phyloP scores from a whole-genome alignment of 1,140 invertebrate genomes.

The Atta colombica region DNA sequence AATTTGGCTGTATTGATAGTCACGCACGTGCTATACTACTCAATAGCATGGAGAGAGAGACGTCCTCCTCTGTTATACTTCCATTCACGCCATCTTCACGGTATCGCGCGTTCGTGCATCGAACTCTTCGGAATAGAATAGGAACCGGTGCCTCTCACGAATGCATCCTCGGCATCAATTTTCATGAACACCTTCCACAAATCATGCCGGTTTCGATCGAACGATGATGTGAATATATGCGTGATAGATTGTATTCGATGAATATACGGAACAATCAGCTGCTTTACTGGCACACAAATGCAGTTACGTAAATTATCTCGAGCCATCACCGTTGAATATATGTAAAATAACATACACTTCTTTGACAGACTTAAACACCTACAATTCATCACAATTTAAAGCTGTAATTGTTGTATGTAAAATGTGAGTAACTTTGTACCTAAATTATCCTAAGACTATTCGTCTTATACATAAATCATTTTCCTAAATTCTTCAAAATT shows the following conservation, averaged over 20 bases:
- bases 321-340: slow-evolving; percentile 34
- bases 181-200: slow-evolving; percentile 47
- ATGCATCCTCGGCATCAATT: slow-evolving; percentile 14
- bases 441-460: background rate
- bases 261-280: slow-evolving; percentile 17
- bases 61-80: slow-evolving; percentile 49
- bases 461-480: background rate
- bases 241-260: slow-evolving; percentile 31
- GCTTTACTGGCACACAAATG: background rate
- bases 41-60: background rate
- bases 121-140: slow-evolving; percentile 43
- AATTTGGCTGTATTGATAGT: slow-evolving; percentile 19
- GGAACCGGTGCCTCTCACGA: slow-evolving; percentile 16
- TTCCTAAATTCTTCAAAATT: background rate
- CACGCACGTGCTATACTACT: background rate
- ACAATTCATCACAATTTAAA: background rate
- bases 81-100: slow-evolving; percentile 61
- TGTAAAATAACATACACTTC: slow-evolving; percentile 27
- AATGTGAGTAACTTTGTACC: background rate
- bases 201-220: slow-evolving; percentile 35
- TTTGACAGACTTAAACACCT: slow-evolving; percentile 3
- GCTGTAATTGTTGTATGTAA: background rate
- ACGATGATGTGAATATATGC: slow-evolving; percentile 32
- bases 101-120: slow-evolving; percentile 35
- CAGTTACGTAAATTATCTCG: slow-evolving; percentile 28